Evolutionary conservation across 2,797 vertebrate genomes (phyloP).

Genomic region (Scolopax rusticola): DNA sequence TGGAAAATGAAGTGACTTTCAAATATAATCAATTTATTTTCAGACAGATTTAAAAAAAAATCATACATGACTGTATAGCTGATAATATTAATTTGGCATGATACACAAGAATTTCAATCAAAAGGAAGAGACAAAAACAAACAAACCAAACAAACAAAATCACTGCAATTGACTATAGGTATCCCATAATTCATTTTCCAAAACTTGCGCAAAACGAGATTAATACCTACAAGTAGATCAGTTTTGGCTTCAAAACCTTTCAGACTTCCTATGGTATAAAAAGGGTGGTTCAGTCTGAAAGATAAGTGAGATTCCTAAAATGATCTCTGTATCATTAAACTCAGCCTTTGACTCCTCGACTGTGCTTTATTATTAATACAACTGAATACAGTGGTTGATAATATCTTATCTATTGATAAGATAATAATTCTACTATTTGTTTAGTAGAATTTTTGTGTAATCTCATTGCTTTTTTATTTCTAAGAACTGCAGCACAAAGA

Average conservation of each 20-base stretch:
- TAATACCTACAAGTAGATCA: background rate
- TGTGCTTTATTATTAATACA: background rate
- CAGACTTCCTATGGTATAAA: background rate
- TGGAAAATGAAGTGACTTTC: background rate
- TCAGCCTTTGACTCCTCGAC: background rate
- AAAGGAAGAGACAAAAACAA: background rate
- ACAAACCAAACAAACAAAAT: background rate
- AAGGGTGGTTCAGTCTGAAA: background rate
- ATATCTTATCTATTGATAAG: too few species aligned
- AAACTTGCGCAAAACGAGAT: background rate
- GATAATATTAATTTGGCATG: background rate
- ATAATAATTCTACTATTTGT: background rate
- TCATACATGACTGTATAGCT: background rate
- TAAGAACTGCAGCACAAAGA: background rate
- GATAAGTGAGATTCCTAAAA: background rate
- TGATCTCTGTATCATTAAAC: background rate
- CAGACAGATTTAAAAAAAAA: background rate
- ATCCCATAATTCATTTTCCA: background rate
- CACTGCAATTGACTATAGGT: background rate
- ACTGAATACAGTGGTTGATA: background rate
- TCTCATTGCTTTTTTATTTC: fast-evolving
- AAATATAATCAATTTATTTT: background rate
- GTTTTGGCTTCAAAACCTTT: background rate
- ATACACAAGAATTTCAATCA: background rate
- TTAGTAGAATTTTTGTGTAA: background rate